Evolutionary conservation across 2,113 vertebrate genomes (phyloP).

Genomic region (Elephantulus edwardii): DNA sequence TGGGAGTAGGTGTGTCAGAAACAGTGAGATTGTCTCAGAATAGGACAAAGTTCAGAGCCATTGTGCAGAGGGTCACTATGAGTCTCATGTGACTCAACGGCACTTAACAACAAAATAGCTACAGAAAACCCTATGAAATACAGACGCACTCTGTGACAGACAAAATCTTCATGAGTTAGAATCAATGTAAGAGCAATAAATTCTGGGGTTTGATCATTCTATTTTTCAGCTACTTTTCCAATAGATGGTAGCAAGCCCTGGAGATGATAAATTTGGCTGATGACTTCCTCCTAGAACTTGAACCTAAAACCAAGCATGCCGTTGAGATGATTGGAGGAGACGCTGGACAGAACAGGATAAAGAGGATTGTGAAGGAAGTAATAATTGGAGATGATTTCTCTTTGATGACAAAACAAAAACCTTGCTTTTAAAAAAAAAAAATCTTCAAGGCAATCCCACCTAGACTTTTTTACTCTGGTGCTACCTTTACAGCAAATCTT

Average conservation of each 20-base stretch:
- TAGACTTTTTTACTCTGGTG: slow-evolving; percentile 64
- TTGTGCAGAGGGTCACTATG: no score
- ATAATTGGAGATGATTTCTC: not conserved
- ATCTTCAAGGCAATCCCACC: not conserved
- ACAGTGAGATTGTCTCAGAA: no score
- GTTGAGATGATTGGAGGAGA: not conserved
- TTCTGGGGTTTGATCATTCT: not conserved
- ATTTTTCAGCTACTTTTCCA: not conserved
- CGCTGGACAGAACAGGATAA: not conserved
- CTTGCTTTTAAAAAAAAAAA: not conserved
- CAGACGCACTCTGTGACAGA: not conserved
- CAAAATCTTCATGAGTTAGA: not conserved
- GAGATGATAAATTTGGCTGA: not conserved
- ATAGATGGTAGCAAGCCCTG: not conserved
- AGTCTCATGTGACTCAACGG: no score
- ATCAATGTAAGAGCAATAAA: not conserved
- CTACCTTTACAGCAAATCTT: slow-evolving; percentile 68
- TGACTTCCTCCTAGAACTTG: not conserved
- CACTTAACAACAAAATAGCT: no score
- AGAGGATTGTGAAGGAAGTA: not conserved
- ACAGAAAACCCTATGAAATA: no score
- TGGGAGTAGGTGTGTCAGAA: no score
- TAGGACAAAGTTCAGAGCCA: no score
- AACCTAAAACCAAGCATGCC: not conserved
- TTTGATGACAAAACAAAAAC: not conserved